Evolutionary conservation across 64 coral and sea anemone genomes (phyloP), one percentile per base, ranked within the genome.

Genomic region (Orbicella faveolata): DNA sequence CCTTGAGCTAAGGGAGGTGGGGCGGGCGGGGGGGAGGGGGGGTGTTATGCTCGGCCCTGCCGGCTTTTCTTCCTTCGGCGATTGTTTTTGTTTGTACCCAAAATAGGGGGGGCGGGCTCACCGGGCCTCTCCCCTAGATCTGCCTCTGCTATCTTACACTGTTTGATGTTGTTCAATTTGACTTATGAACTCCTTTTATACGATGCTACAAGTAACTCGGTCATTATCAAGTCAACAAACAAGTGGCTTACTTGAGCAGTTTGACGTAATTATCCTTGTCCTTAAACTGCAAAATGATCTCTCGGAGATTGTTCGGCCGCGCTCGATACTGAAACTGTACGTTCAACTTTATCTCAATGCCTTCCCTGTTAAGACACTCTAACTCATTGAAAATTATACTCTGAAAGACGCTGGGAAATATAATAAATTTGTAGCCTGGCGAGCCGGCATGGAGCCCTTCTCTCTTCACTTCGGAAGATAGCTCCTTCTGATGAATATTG

Each of bases 291-390:
- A 91, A 61, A 51, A 97, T 80, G n/a, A 90, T 83, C 18, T 94
- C 88, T 34, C 83, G 70, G 14, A 98, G 72, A 21, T 92, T 17
- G 19, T 88, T 91, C 0, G 95, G 92, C 35, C 76, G 51, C 9
- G 79, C 95, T 1, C 95, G 91, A 37, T 98, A 98, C 64, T 98
- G 95, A 55, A 98, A 91, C 67, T 98, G 92, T 59, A 91, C 74
- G 48, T 79, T 78, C 4, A 98, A 74, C 33, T 81, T 67, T 14
- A 98, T 98, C 78, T 91, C 95, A 7, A 98, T 70, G 4, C 95
- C 95, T n/a, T 98, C 95, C 54, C 94, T 94, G 74, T 98, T 98
- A 41, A 98, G 89, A 74, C 95, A 98, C 26, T 77, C 53, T 57
- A 98, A 39, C 9, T 91, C 90, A 18, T 25, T 34, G 66, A 88